Evolutionary conservation across 2,113 vertebrate genomes (phyloP), one percentile per base, ranked within the genome.

Genomic region (Todiramphus chloris): DNA sequence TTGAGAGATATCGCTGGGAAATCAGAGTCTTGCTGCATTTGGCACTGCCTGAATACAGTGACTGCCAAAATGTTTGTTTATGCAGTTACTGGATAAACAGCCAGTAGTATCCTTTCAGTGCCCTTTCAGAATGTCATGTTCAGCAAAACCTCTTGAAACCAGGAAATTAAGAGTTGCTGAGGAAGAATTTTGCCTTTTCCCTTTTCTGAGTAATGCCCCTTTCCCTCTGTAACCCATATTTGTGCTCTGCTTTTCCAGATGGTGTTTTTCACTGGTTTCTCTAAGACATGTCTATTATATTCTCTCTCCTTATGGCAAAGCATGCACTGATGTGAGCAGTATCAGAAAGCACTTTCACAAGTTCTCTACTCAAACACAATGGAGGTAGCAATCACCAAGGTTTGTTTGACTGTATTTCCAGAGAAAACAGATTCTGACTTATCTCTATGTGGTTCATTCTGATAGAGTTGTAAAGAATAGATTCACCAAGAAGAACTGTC

Each of bases 41-140:
- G 77, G 86, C 69, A 87, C 53, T 53, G 30, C 58, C 46, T 1
- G 5, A 75, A 81, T 44, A 63, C 0, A 1, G 37, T 51, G 62
- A 75, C 53, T 87, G 87, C 69, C 81, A 87, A 64, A 79, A 33
- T 72, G 85, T 93, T 64, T 86, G 58, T 93, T 95, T 72, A 44
- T 48, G 20, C 77, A 56, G 73, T 79, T 74, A 7, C 53, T 48
- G 53, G 78, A 67, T 44, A 67, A 44, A 33, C 18, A 87, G 51
- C 27, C 43, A 79, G 64, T 6, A 35, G 56, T 64, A 63, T 25
- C 15, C 60, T 59, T 63, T 56, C 78, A 46, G 58, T 84, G 62
- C 39, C 80, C 87, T 85, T 93, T 66, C 81, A 89, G 74, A 95
- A 93, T 73, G 77, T 37, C 58, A 79, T 48, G 33, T 60, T 84